Percentiles rank a stretch among this genome's conserved stretches.
Evolutionary conservation across 2,888 invertebrate genomes (phyloP).

Genomic region (Drosophila buzzatii): DNA sequence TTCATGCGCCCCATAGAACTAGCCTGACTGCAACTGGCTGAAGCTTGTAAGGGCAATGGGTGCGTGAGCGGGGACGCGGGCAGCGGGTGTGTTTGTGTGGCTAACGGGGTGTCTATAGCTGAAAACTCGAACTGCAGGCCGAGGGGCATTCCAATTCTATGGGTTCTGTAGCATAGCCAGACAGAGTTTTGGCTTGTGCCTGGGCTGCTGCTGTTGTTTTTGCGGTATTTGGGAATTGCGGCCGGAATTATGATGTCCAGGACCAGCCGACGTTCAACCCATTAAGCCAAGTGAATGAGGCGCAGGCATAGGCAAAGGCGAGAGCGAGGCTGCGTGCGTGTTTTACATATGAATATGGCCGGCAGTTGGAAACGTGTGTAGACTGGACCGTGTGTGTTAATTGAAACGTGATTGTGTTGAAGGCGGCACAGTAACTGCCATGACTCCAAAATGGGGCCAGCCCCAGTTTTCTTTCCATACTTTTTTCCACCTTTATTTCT

Average conservation of each 20-base stretch:
- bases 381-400: slow-evolving; percentile 64
- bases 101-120: slow-evolving; percentile 18
- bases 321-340: slow-evolving; percentile 65
- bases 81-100: neutral
- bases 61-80: neutral
- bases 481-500: neutral
- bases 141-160: slow-evolving; percentile 23
- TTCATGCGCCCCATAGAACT: slow-evolving; percentile 76
- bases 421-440: slow-evolving; percentile 23
- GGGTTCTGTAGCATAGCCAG: slow-evolving; percentile 21
- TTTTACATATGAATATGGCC: slow-evolving; percentile 74
- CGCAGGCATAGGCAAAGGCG: neutral
- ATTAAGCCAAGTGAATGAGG: slow-evolving; percentile 52
- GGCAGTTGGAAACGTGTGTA: slow-evolving; percentile 13
- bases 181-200: slow-evolving; percentile 38
- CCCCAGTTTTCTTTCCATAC: neutral
- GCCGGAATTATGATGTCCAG: slow-evolving; percentile 76
- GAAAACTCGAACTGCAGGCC: slow-evolving; percentile 23
- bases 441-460: slow-evolving; percentile 4
- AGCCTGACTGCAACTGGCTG: slow-evolving; percentile 32
- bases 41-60: neutral
- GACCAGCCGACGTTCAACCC: slow-evolving; percentile 44
- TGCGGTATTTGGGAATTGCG: slow-evolving; percentile 78
- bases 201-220: slow-evolving; percentile 58
- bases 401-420: slow-evolving; percentile 76